A percentile compares a stretch with the other conserved stretches of the same genome.
Evolutionary conservation across 2,888 invertebrate species (phyloP).

Genomic region (Tanaodytes sp.): DNA sequence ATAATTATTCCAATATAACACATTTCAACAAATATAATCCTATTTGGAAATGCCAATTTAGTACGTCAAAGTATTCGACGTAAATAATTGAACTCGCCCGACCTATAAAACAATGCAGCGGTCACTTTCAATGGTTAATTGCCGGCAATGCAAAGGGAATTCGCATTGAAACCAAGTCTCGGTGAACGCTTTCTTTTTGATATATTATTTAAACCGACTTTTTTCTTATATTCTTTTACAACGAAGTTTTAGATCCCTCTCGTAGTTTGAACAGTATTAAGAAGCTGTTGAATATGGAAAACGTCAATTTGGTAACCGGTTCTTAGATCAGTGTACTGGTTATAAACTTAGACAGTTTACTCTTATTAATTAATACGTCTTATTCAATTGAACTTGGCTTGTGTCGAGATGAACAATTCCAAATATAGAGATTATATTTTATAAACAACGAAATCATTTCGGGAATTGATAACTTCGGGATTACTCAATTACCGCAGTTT

Average conservation of each 20-base stretch:
- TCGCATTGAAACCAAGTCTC: too few species aligned
- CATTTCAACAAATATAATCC: too few species aligned
- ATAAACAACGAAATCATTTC: not conserved
- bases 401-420: conserved; percentile 34
- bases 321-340: conserved; percentile 48
- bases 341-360: conserved; percentile 51
- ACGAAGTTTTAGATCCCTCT: conserved; percentile 43
- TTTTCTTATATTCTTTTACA: conserved; percentile 50
- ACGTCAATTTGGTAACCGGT: conserved; percentile 49
- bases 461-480: too few species aligned
- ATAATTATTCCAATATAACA: too few species aligned
- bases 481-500: too few species aligned
- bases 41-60: too few species aligned
- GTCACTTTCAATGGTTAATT: too few species aligned
- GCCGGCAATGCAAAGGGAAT: too few species aligned
- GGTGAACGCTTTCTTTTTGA: conserved; percentile 42
- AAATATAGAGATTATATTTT: conserved; percentile 19
- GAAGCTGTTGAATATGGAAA: conserved; percentile 50
- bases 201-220: conserved; percentile 43
- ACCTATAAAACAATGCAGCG: too few species aligned
- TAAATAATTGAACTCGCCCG: too few species aligned
- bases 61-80: too few species aligned
- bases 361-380: conserved; percentile 50
- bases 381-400: conserved; percentile 31
- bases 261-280: conserved; percentile 47